These are phyloP conservation scores for Bolinopsis microptera DNA, from an alignment of 37 sponge, comb jelly and placozoan genomes.

Conservation along the genomic window DNA sequence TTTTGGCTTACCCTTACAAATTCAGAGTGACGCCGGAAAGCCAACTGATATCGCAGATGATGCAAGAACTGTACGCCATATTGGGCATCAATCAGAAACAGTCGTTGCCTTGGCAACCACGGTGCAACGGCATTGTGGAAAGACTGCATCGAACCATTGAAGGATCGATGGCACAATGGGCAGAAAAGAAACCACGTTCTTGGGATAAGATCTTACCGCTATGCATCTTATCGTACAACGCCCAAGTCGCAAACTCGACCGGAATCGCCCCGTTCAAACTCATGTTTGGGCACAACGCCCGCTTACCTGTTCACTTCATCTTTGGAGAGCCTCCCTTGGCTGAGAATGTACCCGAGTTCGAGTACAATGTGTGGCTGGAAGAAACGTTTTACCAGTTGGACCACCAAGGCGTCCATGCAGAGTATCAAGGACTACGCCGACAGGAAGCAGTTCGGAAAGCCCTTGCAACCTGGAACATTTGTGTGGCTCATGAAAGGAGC, in stretches of 20 bases:
- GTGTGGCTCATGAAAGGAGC: background rate
- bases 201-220: background rate
- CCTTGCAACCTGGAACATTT: background rate
- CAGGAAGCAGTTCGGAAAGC: too few relatives aligned
- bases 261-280: too few relatives aligned
- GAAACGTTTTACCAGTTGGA: background rate
- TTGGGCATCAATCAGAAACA: too few relatives aligned
- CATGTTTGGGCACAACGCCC: too few relatives aligned
- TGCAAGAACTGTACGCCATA: too few relatives aligned
- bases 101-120: too few relatives aligned
- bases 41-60: too few relatives aligned
- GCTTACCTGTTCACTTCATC: conserved; percentile 66
- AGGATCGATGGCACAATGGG: background rate
- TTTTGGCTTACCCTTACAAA: background rate
- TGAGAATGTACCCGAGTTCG: background rate
- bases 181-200: background rate
- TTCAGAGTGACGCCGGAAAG: background rate
- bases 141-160: background rate
- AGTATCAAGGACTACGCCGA: too few relatives aligned
- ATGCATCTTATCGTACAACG: conserved; percentile 46
- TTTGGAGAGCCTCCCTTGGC: conserved; percentile 19
- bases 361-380: background rate
- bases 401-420: background rate
- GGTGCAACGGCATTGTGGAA: background rate
- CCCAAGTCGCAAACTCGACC: conserved; percentile 18